Base-by-base conservation (phyloP, 2,113 vertebrate genomes). In the Mixornis gularis region DNA sequence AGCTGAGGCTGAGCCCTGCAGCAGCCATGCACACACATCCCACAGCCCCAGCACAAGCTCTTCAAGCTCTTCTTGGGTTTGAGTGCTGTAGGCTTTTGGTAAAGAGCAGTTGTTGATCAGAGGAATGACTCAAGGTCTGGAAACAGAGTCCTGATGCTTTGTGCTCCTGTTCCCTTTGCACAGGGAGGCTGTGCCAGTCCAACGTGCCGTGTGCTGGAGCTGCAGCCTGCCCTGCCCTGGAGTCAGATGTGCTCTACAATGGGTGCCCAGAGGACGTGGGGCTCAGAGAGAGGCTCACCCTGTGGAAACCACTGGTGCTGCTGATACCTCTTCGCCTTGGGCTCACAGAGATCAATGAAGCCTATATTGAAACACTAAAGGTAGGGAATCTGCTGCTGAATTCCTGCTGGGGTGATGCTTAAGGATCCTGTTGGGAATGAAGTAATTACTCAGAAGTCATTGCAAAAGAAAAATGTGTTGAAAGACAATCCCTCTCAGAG, bases 321-420 rank as follows among this genome's bases (percentile, higher is more conserved):
- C 99, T 99, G 94, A 99, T 99, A 85, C 99, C 99, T 12, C 98
- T 99, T 62, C 98, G 99, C 85, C 98, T 99, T 41, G 99, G 99
- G 66, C 98, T 99, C 90, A 99, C 98, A 2, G 99, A 99, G 55
- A 99, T 99, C 95, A 99, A 99, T 6, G 98, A 99, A 96, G 99
- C 99, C 85, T 99, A 99, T 40, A 99, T 99, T 65, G 98, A 99
- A 97, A 99, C 99, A 1, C 97, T 99, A 60, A 99, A 99, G 98
- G 99, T 99, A 95, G 76, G 94, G 49, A 22, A 71, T 20, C 9
- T 27, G 43, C 20, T 73, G 78, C 64, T 87, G 13, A 78, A 52
- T 49, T 77, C 48, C 63, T 64, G 38, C 30, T 60, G n/a, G 77
- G 55, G 22, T 52, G 18, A 27, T 51, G 30, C 71, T 26, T 17